A percentile compares a stretch with the other conserved stretches of the same genome.
Evolutionary conservation across 2,888 invertebrate species (phyloP).

Genomic region (Tridacna gigas): DNA sequence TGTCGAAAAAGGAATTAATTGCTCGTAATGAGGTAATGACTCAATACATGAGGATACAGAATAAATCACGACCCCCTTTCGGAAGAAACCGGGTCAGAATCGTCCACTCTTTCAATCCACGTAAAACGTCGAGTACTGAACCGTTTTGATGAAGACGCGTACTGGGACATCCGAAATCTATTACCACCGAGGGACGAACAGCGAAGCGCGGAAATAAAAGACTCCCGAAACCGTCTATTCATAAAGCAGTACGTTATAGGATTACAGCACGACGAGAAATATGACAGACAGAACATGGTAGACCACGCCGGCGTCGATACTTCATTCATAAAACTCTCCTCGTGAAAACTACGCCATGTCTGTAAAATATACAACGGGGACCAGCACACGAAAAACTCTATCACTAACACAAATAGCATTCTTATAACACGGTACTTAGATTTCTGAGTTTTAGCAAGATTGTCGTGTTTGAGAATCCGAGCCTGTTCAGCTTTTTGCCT

Average conservation of each 20-base stretch:
- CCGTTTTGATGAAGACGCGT: slow-evolving; percentile 4
- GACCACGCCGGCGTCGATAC: slow-evolving; percentile 86
- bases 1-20: too few species aligned
- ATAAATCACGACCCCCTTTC: slow-evolving; percentile 9
- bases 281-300: slow-evolving; percentile 91
- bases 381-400: slow-evolving; percentile 97
- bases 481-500: slow-evolving; percentile 49
- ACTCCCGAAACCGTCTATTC: slow-evolving; percentile 93
- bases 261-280: slow-evolving; percentile 93
- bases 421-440: slow-evolving; percentile 86
- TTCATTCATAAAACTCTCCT: slow-evolving; percentile 87
- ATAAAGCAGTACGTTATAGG: slow-evolving; percentile 97
- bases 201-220: slow-evolving; percentile 91
- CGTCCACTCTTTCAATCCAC: slow-evolving; percentile 37
- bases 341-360: slow-evolving; percentile 91
- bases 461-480: slow-evolving; percentile 66
- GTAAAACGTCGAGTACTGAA: slow-evolving; percentile 41
- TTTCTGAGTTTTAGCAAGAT: slow-evolving; percentile 87
- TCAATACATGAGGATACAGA: not conserved
- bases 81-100: slow-evolving; percentile 12
- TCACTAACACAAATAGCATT: slow-evolving; percentile 95
- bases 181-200: slow-evolving; percentile 87
- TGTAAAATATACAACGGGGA: slow-evolving; percentile 93
- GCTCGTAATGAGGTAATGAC: too few species aligned
- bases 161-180: not conserved